Base-by-base conservation (phyloP, 2,888 invertebrate species). In the Drosophila helvetica region DNA sequence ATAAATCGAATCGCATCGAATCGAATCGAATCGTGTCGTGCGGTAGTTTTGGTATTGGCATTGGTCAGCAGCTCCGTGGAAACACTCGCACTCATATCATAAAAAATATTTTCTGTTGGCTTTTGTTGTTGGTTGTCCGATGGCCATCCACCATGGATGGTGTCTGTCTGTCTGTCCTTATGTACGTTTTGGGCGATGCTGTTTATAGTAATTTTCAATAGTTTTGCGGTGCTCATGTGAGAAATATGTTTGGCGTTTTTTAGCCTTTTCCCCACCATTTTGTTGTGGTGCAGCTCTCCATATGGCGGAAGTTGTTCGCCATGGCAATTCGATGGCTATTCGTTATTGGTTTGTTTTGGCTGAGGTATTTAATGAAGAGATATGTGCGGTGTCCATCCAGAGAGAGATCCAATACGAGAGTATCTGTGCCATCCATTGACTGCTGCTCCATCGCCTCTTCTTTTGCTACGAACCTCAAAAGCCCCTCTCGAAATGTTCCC, bases 191-290 rank as follows among this genome's bases (percentile, higher is more conserved):
- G 64, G 64, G 22, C 54, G 60, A 50, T 61, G 67, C 75, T 83
- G 78, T 78, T 85, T 80, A 80, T 75, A 82, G 78, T 86, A 83
- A 84, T 77, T 84, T 78, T 75, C 80, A 83, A 86, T 74, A 74
- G 74, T 75, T 74, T 66, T 74, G 80, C 70, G 82, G 79, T 73
- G 74, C 74, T 77, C 74, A 79, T 83, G 67, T 67, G 79, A 71
- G 75, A 82, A 84, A 85, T 82, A 82, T 85, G 86, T 72, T 83
- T 52, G 60, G 69, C 58, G n/a, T 57, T 73, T 72, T 54, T 25
- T 8, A 8, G 7, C 27, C 27, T 8, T 58, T 45, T 51, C 17
- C 22, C 50, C 8, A 10, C 45, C 48, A 42, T 66, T 64, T 54
- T 43, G n/a, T 15, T 57, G 45, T 9, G 42, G 48, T 18, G 50